phyloP scores from a whole-genome alignment of 2,888 invertebrate species.

The Eulithis testata region DNA sequence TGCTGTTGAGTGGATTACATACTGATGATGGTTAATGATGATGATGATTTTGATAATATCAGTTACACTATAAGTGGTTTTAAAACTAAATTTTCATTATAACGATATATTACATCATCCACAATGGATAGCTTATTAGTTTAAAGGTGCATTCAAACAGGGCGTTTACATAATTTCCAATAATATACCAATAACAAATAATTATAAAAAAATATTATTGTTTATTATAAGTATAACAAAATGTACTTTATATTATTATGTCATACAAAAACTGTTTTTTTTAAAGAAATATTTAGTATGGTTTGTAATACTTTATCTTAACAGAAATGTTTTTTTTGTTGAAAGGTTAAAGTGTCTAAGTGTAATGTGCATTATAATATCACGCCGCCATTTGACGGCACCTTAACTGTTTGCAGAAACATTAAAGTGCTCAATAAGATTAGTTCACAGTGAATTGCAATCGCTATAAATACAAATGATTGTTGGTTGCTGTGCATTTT shows the following conservation, averaged over 20 bases:
- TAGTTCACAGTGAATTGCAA: slow-evolving; percentile 45
- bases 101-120: slow-evolving; percentile 68
- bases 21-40: not conserved
- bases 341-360: too few relatives aligned
- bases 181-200: too few relatives aligned
- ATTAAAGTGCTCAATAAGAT: slow-evolving; percentile 59
- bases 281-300: too few relatives aligned
- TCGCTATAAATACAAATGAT: slow-evolving; percentile 34
- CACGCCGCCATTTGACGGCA: not conserved
- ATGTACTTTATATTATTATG: too few relatives aligned
- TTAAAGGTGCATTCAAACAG: slow-evolving; percentile 1
- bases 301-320: too few relatives aligned
- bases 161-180: not conserved
- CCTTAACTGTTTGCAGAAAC: slow-evolving; percentile 56
- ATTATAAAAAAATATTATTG: too few relatives aligned
- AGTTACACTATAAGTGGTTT: slow-evolving; percentile 32
- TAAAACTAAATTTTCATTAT: slow-evolving; percentile 50
- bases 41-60: slow-evolving; percentile 12
- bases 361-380: not conserved
- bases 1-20: slow-evolving; percentile 6
- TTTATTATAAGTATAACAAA: too few relatives aligned
- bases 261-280: too few relatives aligned
- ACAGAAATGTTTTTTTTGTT: too few relatives aligned
- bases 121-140: slow-evolving; percentile 47
- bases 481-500: slow-evolving; percentile 45